phyloP scores from a whole-genome alignment of 2,797 vertebrate species.

The Paguma larvata region DNA sequence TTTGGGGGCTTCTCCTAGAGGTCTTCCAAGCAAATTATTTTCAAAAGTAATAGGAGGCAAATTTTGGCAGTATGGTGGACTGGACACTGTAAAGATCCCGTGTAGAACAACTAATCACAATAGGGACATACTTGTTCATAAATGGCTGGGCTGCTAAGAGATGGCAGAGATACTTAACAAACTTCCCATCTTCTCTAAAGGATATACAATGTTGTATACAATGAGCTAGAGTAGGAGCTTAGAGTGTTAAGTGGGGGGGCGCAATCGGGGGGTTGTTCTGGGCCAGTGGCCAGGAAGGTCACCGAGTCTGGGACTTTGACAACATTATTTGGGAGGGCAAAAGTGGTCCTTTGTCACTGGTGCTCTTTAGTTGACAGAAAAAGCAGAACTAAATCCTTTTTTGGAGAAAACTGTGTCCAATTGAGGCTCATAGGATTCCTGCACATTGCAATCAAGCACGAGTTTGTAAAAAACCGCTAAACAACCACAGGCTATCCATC shows the following conservation, averaged over 20 bases:
- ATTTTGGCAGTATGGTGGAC: background rate
- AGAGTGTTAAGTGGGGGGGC: background rate
- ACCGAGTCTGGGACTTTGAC: background rate
- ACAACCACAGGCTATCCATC: background rate
- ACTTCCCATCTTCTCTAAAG: background rate
- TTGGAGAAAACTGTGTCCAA: background rate
- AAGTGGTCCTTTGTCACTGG: background rate
- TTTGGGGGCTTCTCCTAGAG: background rate
- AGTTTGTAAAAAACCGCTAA: background rate
- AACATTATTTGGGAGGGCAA: background rate
- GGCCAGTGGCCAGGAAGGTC: background rate
- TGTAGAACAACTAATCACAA: background rate
- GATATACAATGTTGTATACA: background rate
- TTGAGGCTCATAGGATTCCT: background rate
- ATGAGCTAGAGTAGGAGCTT: background rate
- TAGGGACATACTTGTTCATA: background rate
- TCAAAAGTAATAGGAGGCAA: background rate
- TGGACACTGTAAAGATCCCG: background rate
- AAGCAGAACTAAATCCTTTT: background rate
- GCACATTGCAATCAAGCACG: background rate
- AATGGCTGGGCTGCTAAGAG: background rate
- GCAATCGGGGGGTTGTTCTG: background rate
- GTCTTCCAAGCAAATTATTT: background rate
- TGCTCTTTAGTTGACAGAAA: background rate
- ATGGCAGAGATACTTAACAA: background rate